phyloP scores from a whole-genome alignment of 2,888 invertebrate genomes.

The Lingula anatina region DNA sequence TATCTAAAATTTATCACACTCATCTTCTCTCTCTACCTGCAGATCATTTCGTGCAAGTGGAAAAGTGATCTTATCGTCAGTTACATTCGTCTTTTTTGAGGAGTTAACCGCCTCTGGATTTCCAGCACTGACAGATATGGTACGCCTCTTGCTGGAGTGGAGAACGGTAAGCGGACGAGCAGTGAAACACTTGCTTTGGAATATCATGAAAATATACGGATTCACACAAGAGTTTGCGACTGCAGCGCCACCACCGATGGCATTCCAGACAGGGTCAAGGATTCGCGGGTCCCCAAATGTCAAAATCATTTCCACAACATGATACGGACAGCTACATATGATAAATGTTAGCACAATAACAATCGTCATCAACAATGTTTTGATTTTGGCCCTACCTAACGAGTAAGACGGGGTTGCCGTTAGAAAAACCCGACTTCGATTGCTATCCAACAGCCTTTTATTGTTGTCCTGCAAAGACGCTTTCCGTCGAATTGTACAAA shows the following conservation, averaged over 20 bases:
- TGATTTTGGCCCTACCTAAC: constrained; percentile 49
- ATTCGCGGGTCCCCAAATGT: constrained; percentile 36
- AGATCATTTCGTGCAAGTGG: too few relatives aligned
- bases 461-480: constrained; percentile 32
- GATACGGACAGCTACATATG: constrained; percentile 46
- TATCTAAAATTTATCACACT: too few relatives aligned
- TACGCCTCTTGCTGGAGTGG: too few relatives aligned
- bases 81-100: too few relatives aligned
- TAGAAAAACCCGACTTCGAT: constrained; percentile 39
- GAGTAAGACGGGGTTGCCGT: constrained; percentile 42
- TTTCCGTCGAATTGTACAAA: constrained; percentile 43
- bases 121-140: too few relatives aligned
- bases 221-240: constrained; percentile 47
- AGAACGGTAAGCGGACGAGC: too few relatives aligned
- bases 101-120: too few relatives aligned
- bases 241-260: constrained; percentile 42
- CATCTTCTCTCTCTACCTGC: too few relatives aligned
- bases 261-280: constrained; percentile 23
- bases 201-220: constrained; percentile 46
- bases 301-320: constrained; percentile 46
- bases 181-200: constrained; percentile 41
- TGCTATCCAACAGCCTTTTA: constrained; percentile 22
- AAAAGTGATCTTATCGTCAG: too few relatives aligned
- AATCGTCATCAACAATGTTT: constrained; percentile 51
- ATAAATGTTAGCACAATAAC: constrained; percentile 47